Evolutionary conservation across 2,797 vertebrate genomes (phyloP), one percentile per base, ranked within the genome.

Genomic region (Urocyon cinereoargenteus): DNA sequence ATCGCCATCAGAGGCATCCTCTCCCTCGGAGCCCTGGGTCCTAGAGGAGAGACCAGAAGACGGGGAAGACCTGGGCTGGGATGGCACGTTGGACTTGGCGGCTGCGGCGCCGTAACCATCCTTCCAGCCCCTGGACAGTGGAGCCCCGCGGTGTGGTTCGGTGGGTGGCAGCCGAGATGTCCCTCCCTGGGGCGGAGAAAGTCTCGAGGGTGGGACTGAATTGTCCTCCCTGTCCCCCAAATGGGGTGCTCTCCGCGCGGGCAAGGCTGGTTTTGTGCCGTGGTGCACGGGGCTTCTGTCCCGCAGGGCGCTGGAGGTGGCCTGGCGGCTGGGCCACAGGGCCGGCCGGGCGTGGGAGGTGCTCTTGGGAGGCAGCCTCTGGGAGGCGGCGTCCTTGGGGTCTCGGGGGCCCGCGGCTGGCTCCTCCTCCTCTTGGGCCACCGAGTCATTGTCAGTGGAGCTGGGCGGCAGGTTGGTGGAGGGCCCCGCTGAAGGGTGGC

Each of bases 151-250:
- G 13, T 40, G 97, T 72, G 89, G 90, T 36, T 64, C 97, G 15
- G 77, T 91, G 97, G 98, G 99, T 98, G 87, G 99, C 97, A 64
- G 87, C 79, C 77, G 53, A 68, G 96, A 55, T 3, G 96, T 62
- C 1, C 93, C 98, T n/a, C 92, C 90, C 24, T 97, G 98, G 70
- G 98, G 5, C 3, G 91, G 98, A 45, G 89, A 90, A 28, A 77
- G 89, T 51, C 86, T 98, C 18, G 28, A 51, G 11, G 75, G 28
- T 55, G 90, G 31, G n/a, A 34, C 68, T 0, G 81, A 64, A 24
- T 97, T 98, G 92, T 87, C 98, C 86, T 97, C 92, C 96, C 97
- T 97, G 28, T 98, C 98, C 83, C 97, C 98, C 0, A 94, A 22
- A 4, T 91, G 95, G 31, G 86, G 82, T 2, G 16, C 13, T 26